Conservation (phyloP, 2,113 vertebrate species). For the Seriola rivoliana region DNA sequence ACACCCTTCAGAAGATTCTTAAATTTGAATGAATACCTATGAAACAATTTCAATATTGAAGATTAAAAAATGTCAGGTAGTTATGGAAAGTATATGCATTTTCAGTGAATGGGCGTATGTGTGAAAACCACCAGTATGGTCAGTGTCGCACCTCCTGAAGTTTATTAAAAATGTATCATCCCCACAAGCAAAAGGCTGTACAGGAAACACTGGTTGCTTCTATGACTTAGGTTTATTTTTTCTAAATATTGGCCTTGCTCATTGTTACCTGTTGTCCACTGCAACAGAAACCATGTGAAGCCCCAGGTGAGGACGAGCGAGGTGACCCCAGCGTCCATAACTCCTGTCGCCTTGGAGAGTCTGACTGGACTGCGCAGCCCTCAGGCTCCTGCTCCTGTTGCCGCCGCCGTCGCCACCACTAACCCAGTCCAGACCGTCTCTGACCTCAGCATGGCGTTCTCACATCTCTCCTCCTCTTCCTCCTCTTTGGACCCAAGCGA, state of each 20-base stretch:
- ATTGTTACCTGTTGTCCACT: not conserved
- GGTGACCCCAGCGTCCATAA: constrained; percentile 74
- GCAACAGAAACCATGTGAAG: constrained; percentile 89
- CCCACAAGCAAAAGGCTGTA: not conserved
- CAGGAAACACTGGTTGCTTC: constrained; percentile 35
- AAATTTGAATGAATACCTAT: not conserved
- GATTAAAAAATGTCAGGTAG: too few relatives aligned
- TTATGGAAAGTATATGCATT: too few relatives aligned
- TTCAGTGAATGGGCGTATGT: not conserved
- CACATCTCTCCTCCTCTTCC: constrained; percentile 80
- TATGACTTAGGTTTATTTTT: not conserved
- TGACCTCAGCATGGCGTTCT: constrained; percentile 85
- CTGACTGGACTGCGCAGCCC: constrained; percentile 87
- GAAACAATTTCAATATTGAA: not conserved
- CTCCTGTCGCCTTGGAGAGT: constrained; percentile 86
- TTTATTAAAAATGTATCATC: not conserved
- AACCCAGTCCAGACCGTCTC: constrained; percentile 75
- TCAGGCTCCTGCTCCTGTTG: constrained; percentile 70
- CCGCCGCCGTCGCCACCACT: constrained; percentile 54
- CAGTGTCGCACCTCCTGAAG: not conserved
- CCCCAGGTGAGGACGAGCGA: constrained; percentile 88
- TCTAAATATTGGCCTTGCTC: not conserved
- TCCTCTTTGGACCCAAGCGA: constrained; percentile 88
- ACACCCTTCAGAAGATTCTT: too few relatives aligned
- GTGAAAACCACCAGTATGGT: not conserved